Percentiles rank a stretch among this genome's conserved stretches.
phyloP scores from a whole-genome alignment of 2,888 invertebrate genomes.

The Tanaodytes sp. region DNA sequence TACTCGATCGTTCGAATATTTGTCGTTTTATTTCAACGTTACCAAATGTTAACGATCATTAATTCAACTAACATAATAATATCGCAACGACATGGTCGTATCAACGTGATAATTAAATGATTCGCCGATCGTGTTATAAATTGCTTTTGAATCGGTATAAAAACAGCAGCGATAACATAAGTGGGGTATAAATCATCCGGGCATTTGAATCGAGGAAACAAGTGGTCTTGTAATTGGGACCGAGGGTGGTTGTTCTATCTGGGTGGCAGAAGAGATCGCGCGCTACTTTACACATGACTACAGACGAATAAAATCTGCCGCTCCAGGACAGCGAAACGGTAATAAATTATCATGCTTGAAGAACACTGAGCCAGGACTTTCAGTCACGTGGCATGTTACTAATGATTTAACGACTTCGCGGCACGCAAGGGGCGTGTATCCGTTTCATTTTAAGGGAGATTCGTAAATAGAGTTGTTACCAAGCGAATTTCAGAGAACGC shows the following conservation, averaged over 20 bases:
- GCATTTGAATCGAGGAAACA: background rate
- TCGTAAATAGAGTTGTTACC: conserved; percentile 64
- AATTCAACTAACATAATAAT: too few species aligned
- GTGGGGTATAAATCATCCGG: conserved; percentile 17
- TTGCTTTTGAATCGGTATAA: too few species aligned
- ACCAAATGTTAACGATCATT: too few species aligned
- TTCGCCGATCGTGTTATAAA: too few species aligned
- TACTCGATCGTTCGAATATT: too few species aligned
- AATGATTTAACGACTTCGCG: conserved; percentile 68
- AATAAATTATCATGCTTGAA: conserved; percentile 56
- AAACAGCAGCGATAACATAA: background rate
- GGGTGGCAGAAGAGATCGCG: conserved; percentile 22
- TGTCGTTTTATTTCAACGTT: too few species aligned
- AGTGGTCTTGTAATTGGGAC: background rate
- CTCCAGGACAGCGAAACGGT: conserved; percentile 43
- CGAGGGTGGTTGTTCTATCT: conserved; percentile 12
- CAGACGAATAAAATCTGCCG: conserved; percentile 48
- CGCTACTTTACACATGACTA: conserved; percentile 32
- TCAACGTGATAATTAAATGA: too few species aligned
- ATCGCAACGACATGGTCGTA: too few species aligned
- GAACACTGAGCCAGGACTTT: conserved; percentile 49
- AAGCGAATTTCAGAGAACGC: conserved; percentile 49
- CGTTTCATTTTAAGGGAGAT: conserved; percentile 55
- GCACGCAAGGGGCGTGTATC: conserved; percentile 70
- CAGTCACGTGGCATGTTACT: conserved; percentile 62